Conservation (phyloP, 2,113 vertebrate genomes). For the Labeo catla region DNA sequence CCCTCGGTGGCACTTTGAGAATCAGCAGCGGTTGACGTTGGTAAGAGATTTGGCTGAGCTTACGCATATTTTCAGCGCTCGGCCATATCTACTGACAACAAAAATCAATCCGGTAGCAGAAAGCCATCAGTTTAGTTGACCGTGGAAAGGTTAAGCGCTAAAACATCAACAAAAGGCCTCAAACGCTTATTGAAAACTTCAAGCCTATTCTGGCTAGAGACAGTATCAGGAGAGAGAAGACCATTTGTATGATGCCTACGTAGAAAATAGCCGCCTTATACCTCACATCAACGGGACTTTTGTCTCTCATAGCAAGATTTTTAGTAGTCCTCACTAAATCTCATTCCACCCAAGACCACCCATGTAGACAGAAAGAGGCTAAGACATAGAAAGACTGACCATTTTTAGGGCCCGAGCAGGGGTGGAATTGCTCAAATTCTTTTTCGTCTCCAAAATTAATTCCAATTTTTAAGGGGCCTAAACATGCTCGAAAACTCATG, state of each 20-base stretch:
- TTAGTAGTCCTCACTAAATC: neutral
- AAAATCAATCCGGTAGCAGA: conserved; percentile 33
- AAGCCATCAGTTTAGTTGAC: conserved; percentile 27
- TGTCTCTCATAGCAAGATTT: neutral
- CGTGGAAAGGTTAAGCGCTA: neutral
- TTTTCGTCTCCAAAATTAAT: too few relatives aligned
- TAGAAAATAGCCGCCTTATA: neutral
- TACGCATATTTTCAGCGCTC: conserved; percentile 17
- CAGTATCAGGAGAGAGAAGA: too few relatives aligned
- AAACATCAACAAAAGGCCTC: conserved; percentile 26
- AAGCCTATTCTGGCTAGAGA: neutral
- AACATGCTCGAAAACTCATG: too few relatives aligned
- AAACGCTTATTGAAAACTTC: neutral
- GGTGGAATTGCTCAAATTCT: too few relatives aligned
- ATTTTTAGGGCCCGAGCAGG: too few relatives aligned
- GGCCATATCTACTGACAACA: conserved; percentile 33
- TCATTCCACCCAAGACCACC: neutral
- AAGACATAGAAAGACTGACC: too few relatives aligned
- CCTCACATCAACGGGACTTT: neutral
- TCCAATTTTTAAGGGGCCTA: too few relatives aligned
- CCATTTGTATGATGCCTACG: neutral
- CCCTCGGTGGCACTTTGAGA: conserved; percentile 31
- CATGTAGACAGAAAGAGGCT: neutral
- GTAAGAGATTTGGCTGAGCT: conserved; percentile 33
- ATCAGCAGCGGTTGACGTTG: conserved; percentile 38